Evolutionary conservation across 2,113 vertebrate species (phyloP).

Genomic region (Ciconia maguari): DNA sequence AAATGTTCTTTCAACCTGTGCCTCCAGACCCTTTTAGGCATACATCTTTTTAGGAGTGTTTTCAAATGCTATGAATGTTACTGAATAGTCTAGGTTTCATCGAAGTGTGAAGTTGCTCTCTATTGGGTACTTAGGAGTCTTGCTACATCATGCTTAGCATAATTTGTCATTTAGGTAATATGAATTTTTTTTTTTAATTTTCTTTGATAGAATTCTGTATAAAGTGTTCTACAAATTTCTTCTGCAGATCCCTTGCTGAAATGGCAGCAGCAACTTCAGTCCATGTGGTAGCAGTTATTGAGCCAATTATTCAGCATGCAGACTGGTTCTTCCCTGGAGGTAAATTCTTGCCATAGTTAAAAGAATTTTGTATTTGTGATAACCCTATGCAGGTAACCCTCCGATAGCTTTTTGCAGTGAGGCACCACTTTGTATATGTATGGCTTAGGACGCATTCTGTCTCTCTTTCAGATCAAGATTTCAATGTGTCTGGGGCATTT

Average conservation of each 20-base stretch:
- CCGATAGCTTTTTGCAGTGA: not conserved
- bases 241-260: constrained; percentile 88
- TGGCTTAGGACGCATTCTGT: not conserved
- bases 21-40: not conserved
- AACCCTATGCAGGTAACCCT: not conserved
- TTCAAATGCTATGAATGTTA: not conserved
- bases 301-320: constrained; percentile 95
- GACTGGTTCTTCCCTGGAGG: constrained; percentile 99
- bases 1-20: not conserved
- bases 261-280: constrained; percentile 97
- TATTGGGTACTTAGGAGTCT: not conserved
- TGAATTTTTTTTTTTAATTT: not conserved
- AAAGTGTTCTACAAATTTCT: not conserved
- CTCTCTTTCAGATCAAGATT: constrained; percentile 86
- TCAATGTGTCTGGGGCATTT: constrained; percentile 95
- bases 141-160: not conserved
- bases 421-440: not conserved
- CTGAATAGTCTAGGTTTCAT: not conserved
- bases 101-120: not conserved
- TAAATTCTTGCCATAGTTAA: constrained; percentile 47
- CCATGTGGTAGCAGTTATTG: constrained; percentile 93
- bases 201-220: not conserved
- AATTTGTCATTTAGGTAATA: not conserved
- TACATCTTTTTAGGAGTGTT: not conserved
- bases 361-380: not conserved